Conservation (phyloP, 2,113 vertebrate genomes). For the Triplophysa dalaica region DNA sequence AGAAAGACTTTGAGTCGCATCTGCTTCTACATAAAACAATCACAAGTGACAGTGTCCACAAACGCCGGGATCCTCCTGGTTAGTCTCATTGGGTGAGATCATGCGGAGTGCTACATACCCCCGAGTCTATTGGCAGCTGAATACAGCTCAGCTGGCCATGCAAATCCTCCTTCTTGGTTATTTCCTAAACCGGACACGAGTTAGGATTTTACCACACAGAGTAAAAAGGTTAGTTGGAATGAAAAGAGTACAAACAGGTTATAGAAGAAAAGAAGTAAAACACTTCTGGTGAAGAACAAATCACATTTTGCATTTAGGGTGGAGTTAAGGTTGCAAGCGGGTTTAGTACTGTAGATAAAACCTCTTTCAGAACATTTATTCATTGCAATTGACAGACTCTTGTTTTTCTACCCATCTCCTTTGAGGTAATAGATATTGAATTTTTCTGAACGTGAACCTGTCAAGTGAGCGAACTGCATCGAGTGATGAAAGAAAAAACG, state of each 20-base stretch:
- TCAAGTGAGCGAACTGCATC: background rate
- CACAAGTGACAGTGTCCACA: conserved; percentile 69
- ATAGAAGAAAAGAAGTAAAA: conserved; percentile 17
- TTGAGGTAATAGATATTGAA: background rate
- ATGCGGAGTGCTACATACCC: conserved; percentile 87
- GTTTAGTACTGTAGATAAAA: background rate
- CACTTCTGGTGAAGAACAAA: conserved; percentile 1
- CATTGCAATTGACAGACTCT: background rate
- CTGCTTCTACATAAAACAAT: conserved; percentile 64
- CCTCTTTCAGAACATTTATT: background rate
- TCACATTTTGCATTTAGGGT: background rate
- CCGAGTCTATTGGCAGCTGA: conserved; percentile 97
- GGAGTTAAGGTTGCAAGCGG: background rate
- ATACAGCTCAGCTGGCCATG: conserved; percentile 96
- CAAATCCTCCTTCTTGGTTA: conserved; percentile 92
- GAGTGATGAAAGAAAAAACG: background rate
- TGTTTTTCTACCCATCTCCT: background rate
- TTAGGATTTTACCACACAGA: conserved; percentile 56
- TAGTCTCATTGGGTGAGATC: conserved; percentile 59
- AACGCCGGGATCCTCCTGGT: conserved; percentile 57
- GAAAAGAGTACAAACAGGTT: conserved; percentile 20
- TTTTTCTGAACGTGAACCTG: conserved; percentile 4
- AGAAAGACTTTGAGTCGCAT: conserved; percentile 79
- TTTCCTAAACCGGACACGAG: conserved; percentile 88
- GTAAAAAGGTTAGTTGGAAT: conserved; percentile 25